These are phyloP conservation scores for Ictidomys tridecemlineatus DNA, from an alignment of 2,113 vertebrate genomes.

Conservation along the genomic window DNA sequence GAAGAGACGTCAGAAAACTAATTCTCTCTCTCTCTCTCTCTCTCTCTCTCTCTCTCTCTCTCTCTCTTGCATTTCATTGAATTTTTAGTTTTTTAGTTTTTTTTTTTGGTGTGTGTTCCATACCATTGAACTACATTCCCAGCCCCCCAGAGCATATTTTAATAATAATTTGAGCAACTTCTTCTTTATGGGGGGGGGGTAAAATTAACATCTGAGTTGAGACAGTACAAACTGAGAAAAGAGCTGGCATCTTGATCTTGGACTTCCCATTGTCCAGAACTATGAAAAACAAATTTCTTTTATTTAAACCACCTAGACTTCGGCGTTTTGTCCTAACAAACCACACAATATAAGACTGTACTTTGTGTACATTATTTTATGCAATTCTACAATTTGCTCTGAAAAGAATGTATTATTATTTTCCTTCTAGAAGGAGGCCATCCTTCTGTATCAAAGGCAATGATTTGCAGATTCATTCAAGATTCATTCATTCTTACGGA, in stretches of 20 bases:
- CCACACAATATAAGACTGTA: background rate
- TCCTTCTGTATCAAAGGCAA: background rate
- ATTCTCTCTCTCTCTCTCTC: background rate
- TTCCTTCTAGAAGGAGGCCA: background rate
- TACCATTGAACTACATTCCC: background rate
- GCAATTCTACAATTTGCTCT: background rate
- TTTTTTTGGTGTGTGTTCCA: background rate
- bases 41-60: background rate
- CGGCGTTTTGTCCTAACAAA: background rate
- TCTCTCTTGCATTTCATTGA: background rate
- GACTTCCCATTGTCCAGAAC: background rate
- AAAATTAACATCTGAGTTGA: background rate
- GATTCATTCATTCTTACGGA: background rate
- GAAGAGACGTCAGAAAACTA: background rate
- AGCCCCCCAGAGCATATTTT: background rate
- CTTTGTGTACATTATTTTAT: background rate
- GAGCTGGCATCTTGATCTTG: background rate
- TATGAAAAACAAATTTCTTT: background rate
- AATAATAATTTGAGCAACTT: background rate
- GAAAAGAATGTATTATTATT: background rate
- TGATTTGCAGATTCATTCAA: background rate
- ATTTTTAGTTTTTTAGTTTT: too few species aligned
- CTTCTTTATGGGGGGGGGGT: background rate
- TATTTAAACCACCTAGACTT: background rate
- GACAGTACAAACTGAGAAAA: background rate